Evolutionary conservation across 1,140 invertebrate species (phyloP), one percentile per base, ranked within the genome.

Genomic region (Magallana gigas): DNA sequence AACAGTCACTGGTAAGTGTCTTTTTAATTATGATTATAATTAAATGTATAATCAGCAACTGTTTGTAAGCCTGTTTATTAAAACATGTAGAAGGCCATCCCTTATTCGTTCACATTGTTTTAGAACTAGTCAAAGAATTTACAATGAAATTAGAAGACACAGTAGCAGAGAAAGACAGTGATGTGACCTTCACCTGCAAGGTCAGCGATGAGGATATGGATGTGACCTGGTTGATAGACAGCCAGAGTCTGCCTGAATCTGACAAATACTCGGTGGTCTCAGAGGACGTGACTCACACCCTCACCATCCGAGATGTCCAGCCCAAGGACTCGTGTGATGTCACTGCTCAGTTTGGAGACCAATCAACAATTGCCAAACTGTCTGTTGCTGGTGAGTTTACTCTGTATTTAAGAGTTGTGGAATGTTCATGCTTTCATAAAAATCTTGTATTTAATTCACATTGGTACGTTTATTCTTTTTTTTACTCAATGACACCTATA

Each of bases 191-290:
- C 90, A 93, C 90, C 56, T 94, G 93, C 85, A 89, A 91, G 68
- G 91, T 92, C 57, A 93, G 93, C 59, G 93, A 94, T 89, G 93
- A 94, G 64, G 92, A 94, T 83, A 71, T 88, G 6, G 91, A 92
- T 29, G 92, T 94, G 11, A 87, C 88, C 58, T 95, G 94, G 94
- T 89, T 92, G 80, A 91, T 94, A 71, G 90, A 94, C 86, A 91
- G 90, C 80, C 92, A 94, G 84, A 91, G 90, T 56, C 48, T 94
- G 8, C 87, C 87, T 7, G 90, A 91, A 29, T 91, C 90, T 18
- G 91, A 94, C 83, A 94, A 94, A 89, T 96, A 98, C 81, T 97
- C 98, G 2, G 91, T 92, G 4, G 86, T 80, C 16, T 90, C 89
- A 58, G 92, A 94, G 81, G 93, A 92, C 12, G 87, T 85, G 11